Conservation (phyloP, 2,113 vertebrate genomes). For the Gnathonemus longibarbis region DNA sequence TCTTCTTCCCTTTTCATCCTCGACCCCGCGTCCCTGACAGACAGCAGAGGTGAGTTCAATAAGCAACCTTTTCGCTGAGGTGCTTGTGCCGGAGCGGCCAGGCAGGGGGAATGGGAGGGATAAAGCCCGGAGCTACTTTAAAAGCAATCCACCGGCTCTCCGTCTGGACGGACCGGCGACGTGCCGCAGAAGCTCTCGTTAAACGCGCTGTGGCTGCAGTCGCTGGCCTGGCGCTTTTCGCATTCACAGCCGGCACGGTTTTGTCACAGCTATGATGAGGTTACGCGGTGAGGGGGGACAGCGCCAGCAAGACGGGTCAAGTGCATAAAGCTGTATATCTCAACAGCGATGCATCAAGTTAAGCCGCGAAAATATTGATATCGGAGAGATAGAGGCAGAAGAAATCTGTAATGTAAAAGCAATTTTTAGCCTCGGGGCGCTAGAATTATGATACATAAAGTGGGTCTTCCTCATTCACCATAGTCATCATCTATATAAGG, state of each 20-base stretch:
- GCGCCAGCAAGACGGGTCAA: neutral
- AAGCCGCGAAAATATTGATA: neutral
- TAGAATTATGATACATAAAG: neutral
- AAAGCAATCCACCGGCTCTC: neutral
- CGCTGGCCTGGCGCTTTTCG: neutral
- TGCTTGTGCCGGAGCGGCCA: neutral
- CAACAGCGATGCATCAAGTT: neutral
- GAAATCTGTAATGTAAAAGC: neutral
- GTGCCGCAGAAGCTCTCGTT: neutral
- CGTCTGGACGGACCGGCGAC: neutral
- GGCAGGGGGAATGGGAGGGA: neutral
- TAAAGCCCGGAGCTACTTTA: neutral
- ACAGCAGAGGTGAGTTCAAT: slow-evolving; percentile 10
- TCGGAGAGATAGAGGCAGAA: neutral
- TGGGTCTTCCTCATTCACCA: neutral
- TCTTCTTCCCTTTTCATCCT: neutral
- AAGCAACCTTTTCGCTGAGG: neutral
- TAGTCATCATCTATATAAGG: neutral
- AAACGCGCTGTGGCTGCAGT: neutral
- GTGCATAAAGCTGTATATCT: neutral
- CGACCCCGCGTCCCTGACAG: neutral
- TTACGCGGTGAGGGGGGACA: neutral
- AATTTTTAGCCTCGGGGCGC: neutral
- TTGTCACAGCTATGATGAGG: neutral
- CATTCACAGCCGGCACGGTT: neutral